Percentiles rank a stretch among this genome's conserved stretches.
Conservation (phyloP, 2,888 invertebrate genomes). For the Lasioglossum pauxillum region DNA sequence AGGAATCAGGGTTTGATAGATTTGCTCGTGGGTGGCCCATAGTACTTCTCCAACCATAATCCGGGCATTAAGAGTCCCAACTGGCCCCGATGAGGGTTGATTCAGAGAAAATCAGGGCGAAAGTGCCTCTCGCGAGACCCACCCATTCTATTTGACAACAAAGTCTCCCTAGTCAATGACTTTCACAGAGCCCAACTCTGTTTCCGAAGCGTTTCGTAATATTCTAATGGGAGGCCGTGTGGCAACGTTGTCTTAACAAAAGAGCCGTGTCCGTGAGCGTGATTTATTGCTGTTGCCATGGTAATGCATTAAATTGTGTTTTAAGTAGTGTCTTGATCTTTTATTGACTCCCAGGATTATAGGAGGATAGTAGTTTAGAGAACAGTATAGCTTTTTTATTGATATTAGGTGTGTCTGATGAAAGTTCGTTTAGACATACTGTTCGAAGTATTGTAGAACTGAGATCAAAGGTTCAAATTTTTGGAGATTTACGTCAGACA, state of each 20-base stretch:
- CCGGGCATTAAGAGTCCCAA: slow-evolving; percentile 45
- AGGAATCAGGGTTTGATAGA: slow-evolving; percentile 45
- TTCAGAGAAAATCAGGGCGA: background rate
- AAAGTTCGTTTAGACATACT: background rate
- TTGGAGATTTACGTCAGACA: background rate
- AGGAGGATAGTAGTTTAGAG: background rate
- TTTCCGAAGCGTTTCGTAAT: slow-evolving; percentile 53
- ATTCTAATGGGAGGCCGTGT: slow-evolving; percentile 21
- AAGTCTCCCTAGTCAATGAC: slow-evolving; percentile 14
- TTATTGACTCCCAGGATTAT: background rate
- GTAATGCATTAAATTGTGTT: background rate
- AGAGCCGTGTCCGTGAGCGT: background rate
- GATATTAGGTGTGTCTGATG: background rate
- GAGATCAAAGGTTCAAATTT: slow-evolving; percentile 1
- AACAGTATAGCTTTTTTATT: background rate
- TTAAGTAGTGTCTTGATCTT: background rate
- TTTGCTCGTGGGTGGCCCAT: slow-evolving; percentile 54
- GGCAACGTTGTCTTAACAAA: slow-evolving; percentile 23
- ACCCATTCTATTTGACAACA: slow-evolving; percentile 27
- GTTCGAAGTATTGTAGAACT: background rate
- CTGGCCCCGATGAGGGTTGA: slow-evolving; percentile 34
- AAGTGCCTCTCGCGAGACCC: slow-evolving; percentile 17
- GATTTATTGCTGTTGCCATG: slow-evolving; percentile 5
- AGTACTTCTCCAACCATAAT: slow-evolving; percentile 46
- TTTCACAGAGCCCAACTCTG: slow-evolving; percentile 46